Percentiles rank a stretch among this genome's conserved stretches.
Evolutionary conservation across 2,113 vertebrate genomes (phyloP).

Genomic region (Rousettus leschenaultii): DNA sequence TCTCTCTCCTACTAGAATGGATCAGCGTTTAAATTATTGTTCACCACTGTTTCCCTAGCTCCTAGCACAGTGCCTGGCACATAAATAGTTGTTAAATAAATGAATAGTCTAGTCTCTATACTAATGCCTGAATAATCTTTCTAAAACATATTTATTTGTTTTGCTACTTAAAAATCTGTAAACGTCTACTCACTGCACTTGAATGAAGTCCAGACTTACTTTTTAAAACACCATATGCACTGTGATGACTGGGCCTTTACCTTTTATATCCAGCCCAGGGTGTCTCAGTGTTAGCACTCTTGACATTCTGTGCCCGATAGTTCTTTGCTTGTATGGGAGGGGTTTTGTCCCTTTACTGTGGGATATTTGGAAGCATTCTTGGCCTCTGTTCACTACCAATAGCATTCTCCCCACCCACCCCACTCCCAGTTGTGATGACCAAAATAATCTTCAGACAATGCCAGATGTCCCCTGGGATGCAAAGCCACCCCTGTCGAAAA

Average conservation of each 20-base stretch:
- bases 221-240: background rate
- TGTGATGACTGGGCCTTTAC: background rate
- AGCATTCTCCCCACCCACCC: no score
- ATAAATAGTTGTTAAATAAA: background rate
- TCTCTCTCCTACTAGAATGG: background rate
- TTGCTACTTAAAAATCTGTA: background rate
- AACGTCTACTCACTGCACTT: background rate
- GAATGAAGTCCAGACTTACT: background rate
- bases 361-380: no score
- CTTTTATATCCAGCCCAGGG: background rate
- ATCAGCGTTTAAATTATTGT: background rate
- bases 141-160: background rate
- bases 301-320: no score
- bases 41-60: background rate
- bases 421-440: no score
- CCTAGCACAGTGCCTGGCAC: background rate
- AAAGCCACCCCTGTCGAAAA: background rate
- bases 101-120: background rate
- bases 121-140: background rate
- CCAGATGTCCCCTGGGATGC: no score
- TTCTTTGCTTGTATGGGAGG: no score
- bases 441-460: no score
- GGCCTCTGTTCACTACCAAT: no score
- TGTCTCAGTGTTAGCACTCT: no score
- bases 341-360: no score